These are phyloP conservation scores for Ailurus styani DNA, from an alignment of 2,113 vertebrate genomes.

Conservation along the genomic window DNA sequence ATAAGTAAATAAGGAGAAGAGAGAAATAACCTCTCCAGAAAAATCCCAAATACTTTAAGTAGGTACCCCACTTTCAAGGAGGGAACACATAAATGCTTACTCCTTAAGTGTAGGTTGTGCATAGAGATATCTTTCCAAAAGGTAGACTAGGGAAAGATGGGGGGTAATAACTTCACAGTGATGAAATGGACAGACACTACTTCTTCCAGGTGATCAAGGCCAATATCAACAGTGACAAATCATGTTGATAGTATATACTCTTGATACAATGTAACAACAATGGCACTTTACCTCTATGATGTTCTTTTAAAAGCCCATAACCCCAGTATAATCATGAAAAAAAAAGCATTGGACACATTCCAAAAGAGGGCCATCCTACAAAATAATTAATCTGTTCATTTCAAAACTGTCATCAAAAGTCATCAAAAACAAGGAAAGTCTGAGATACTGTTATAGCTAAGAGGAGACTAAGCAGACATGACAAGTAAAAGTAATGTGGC, in stretches of 20 bases:
- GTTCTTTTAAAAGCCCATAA: neutral
- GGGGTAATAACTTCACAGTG: neutral
- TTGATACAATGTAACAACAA: neutral
- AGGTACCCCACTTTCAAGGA: neutral
- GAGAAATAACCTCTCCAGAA: neutral
- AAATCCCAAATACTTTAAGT: neutral
- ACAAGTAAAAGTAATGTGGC: neutral
- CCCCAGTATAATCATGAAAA: neutral
- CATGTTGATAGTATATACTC: fast-evolving
- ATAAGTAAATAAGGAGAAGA: neutral
- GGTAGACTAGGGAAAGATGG: neutral
- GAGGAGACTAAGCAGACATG: neutral
- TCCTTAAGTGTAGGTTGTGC: neutral
- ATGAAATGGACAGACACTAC: neutral
- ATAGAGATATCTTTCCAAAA: neutral
- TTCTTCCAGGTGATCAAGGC: neutral
- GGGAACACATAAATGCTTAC: neutral
- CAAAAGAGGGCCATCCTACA: neutral
- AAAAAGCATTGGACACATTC: neutral
- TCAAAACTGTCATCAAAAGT: neutral
- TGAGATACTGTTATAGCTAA: neutral
- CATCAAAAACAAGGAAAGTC: neutral
- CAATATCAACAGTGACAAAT: neutral
- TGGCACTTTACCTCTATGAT: neutral
- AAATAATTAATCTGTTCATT: neutral